phyloP scores from a whole-genome alignment of 37 sponge, comb jelly and placozoan species.

The Oopsacas minuta region DNA sequence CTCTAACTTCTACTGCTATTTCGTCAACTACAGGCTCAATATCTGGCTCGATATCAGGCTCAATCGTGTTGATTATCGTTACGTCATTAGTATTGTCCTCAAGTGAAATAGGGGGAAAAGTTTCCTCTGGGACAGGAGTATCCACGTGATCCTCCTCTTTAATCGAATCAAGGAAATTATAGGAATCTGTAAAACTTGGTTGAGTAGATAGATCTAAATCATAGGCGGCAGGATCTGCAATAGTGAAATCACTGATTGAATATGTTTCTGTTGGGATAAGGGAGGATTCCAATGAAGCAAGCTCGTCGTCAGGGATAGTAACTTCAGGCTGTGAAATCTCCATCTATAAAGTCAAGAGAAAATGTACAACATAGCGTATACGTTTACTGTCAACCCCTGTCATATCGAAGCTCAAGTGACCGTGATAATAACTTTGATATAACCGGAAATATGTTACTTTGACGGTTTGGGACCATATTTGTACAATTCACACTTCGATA shows the following conservation, averaged over 20 bases:
- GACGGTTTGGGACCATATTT: too few relatives aligned
- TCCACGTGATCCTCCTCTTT: background rate
- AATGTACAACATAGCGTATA: too few relatives aligned
- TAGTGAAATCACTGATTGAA: slow-evolving; percentile 7
- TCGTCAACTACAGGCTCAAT: background rate
- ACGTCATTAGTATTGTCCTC: background rate
- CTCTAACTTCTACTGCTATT: background rate
- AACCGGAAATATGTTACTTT: too few relatives aligned
- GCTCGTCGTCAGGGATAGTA: background rate
- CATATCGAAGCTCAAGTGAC: too few relatives aligned
- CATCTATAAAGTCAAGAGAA: background rate
- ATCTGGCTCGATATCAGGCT: background rate
- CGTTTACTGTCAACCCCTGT: too few relatives aligned
- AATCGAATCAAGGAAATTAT: background rate
- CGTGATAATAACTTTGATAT: too few relatives aligned
- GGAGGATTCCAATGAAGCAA: background rate
- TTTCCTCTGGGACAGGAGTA: background rate
- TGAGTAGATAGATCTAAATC: background rate
- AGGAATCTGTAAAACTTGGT: background rate
- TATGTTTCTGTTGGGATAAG: background rate
- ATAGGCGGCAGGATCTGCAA: background rate
- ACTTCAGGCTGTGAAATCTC: background rate
- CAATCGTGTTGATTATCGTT: background rate
- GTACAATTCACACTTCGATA: too few relatives aligned
- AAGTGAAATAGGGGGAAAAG: background rate